Percentiles rank a stretch among this genome's conserved stretches.
Conservation (phyloP, 2,888 invertebrate species). For the Rhyacophila evoluta region DNA sequence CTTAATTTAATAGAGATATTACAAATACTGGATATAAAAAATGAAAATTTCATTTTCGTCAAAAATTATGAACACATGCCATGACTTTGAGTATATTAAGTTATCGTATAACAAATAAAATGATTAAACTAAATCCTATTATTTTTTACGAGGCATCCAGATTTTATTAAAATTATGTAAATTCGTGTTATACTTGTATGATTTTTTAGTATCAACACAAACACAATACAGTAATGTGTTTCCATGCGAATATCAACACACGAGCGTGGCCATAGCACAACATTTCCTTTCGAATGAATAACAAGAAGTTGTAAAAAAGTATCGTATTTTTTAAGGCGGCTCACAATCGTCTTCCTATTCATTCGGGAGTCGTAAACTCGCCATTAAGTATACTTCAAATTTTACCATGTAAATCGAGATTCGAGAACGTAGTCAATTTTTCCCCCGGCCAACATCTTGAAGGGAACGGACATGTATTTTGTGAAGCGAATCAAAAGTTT, state of each 20-base stretch:
- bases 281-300: conserved; percentile 37
- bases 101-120: too few species aligned
- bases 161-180: too few species aligned
- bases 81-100: too few species aligned
- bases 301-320: conserved; percentile 51
- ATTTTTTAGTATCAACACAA: not conserved
- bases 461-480: conserved; percentile 39
- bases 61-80: too few species aligned
- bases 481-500: conserved; percentile 47
- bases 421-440: conserved; percentile 35
- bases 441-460: conserved; percentile 25
- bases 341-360: conserved; percentile 47
- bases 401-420: conserved; percentile 52
- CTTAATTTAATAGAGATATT: too few species aligned
- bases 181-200: too few species aligned
- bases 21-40: too few species aligned
- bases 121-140: too few species aligned
- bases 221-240: not conserved
- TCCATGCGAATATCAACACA: not conserved
- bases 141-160: too few species aligned
- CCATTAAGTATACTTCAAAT: conserved; percentile 52
- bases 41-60: too few species aligned
- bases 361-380: conserved; percentile 50
- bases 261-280: conserved; percentile 36
- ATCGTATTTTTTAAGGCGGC: conserved; percentile 48